A percentile compares a stretch with the other conserved stretches of the same genome.
Evolutionary conservation across 2,113 vertebrate species (phyloP).

Genomic region (Colossoma macropomum): DNA sequence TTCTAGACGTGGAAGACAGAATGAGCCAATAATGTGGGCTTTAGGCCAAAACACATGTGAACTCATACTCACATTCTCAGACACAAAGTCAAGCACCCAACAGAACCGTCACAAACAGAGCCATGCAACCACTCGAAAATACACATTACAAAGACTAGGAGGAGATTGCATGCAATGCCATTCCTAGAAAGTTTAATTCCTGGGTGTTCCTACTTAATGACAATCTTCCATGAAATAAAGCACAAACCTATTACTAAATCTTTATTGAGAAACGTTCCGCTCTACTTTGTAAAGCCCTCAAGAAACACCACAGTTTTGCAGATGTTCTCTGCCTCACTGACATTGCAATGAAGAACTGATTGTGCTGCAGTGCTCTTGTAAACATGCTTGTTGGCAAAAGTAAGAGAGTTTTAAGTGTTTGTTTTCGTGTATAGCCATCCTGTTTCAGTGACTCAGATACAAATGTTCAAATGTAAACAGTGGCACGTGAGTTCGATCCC

Average conservation of each 20-base stretch:
- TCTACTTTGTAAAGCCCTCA: background rate
- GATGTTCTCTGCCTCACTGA: too few species aligned
- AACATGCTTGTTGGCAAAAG: background rate
- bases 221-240: background rate
- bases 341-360: background rate
- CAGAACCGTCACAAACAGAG: background rate
- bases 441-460: too few species aligned
- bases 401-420: background rate
- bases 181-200: background rate
- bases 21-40: background rate
- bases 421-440: background rate
- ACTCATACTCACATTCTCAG: too few species aligned
- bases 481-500: background rate
- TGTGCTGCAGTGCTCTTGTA: background rate
- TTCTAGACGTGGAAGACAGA: background rate
- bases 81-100: background rate
- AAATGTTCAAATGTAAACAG: background rate
- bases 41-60: background rate
- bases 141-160: background rate
- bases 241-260: background rate
- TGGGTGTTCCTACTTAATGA: background rate
- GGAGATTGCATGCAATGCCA: background rate
- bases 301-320: background rate
- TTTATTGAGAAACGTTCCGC: background rate
- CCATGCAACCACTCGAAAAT: background rate